Evolutionary conservation across 2,888 invertebrate genomes (phyloP).

Genomic region (Didymodactylos carnosus): DNA sequence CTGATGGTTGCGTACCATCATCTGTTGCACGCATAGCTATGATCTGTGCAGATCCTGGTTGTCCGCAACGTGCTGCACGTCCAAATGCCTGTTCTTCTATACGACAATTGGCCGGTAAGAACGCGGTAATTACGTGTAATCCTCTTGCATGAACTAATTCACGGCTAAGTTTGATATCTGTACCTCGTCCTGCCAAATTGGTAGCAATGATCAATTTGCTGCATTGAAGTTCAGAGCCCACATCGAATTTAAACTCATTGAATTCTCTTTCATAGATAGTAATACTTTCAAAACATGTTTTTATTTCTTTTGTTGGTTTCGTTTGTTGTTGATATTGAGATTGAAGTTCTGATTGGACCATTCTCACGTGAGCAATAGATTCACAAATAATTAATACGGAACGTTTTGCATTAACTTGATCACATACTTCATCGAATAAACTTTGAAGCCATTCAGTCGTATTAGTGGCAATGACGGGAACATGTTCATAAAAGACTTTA

Average conservation of each 20-base stretch:
- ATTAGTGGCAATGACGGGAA: background rate
- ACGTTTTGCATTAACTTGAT: conserved; percentile 16
- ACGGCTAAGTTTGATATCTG: background rate
- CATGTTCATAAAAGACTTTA: conserved; percentile 14
- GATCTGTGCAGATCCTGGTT: background rate
- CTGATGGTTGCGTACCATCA: background rate
- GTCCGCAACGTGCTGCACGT: background rate
- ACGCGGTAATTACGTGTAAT: background rate
- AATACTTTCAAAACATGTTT: background rate
- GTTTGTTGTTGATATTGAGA: background rate
- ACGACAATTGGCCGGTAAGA: background rate
- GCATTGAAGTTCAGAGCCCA: background rate
- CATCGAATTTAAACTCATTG: background rate
- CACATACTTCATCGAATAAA: conserved; percentile 11
- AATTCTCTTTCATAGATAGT: background rate
- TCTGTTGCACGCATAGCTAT: background rate
- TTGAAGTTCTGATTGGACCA: background rate
- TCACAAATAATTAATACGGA: conserved; percentile 13
- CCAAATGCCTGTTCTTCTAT: background rate
- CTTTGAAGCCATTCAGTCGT: background rate
- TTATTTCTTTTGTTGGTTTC: background rate
- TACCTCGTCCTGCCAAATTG: conserved; percentile 23
- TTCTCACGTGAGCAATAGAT: background rate
- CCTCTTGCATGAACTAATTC: background rate
- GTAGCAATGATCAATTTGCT: background rate